A percentile compares a stretch with the other conserved stretches of the same genome.
Conservation (phyloP, 2,113 vertebrate genomes). For the Ciconia maguari region DNA sequence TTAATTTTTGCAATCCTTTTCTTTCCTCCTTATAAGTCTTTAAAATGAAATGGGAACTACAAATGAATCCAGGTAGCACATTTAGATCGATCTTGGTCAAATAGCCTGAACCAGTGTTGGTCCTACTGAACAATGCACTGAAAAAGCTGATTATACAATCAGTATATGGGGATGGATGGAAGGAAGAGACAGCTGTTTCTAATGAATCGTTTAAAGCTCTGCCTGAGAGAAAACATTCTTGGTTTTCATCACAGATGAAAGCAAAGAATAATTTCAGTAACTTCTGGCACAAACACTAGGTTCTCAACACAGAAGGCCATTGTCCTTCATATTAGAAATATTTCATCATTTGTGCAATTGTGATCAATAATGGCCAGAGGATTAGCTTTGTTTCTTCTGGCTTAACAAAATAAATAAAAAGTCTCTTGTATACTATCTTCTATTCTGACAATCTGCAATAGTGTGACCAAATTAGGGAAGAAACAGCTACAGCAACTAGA, state of each 20-base stretch:
- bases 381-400: neutral
- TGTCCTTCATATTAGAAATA: neutral
- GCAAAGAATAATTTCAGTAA: neutral
- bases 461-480: neutral
- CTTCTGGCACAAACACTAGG: neutral
- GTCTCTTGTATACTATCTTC: neutral
- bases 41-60: neutral
- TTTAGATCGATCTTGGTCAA: neutral
- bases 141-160: neutral
- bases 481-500: neutral
- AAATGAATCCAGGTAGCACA: neutral
- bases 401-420: neutral
- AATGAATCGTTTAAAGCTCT: neutral
- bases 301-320: neutral
- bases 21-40: neutral
- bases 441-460: neutral
- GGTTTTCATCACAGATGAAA: neutral
- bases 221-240: neutral
- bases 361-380: neutral
- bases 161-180: neutral
- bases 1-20: neutral
- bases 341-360: neutral
- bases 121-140: neutral
- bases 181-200: neutral
- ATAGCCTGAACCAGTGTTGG: neutral